phyloP scores from a whole-genome alignment of 2,797 vertebrate genomes.

The Lacerta bilineata region DNA sequence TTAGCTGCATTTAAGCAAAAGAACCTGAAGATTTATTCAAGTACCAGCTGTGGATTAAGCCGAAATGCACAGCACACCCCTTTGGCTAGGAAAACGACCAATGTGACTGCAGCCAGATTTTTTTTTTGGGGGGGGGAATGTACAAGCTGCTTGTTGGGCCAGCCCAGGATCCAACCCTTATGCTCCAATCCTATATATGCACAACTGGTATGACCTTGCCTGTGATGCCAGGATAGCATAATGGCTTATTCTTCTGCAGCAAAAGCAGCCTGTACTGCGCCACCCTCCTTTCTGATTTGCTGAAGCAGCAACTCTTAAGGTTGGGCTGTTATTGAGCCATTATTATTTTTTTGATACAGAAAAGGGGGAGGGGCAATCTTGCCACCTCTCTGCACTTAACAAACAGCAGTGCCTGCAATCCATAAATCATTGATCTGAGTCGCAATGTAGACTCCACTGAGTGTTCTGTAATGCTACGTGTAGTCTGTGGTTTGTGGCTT shows the following conservation, averaged over 20 bases:
- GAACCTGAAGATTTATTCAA: slow-evolving; percentile 27
- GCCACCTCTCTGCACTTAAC: neutral
- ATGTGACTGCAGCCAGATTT: neutral
- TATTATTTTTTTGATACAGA: neutral
- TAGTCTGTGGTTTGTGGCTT: neutral
- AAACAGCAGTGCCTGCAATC: slow-evolving; percentile 9
- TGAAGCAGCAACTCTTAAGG: slow-evolving; percentile 10
- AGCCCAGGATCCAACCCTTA: neutral
- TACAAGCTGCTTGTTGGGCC: neutral
- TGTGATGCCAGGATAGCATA: neutral
- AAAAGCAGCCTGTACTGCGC: neutral
- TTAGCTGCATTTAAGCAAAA: slow-evolving; percentile 29
- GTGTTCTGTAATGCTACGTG: neutral
- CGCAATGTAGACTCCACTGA: neutral
- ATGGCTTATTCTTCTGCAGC: neutral
- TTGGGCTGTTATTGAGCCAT: slow-evolving; percentile 25
- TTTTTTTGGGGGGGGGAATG: neutral
- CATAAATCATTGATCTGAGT: slow-evolving; percentile 33
- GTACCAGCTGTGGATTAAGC: slow-evolving; percentile 15
- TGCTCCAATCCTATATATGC: neutral
- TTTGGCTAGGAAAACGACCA: neutral
- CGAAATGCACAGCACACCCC: slow-evolving; percentile 10
- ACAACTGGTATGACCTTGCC: neutral
- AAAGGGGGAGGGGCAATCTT: neutral
- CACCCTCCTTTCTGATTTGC: neutral